Percentiles rank a stretch among this genome's conserved stretches.
Conservation (phyloP, 2,888 invertebrate species). For the Exephanes ischioxanthus region DNA sequence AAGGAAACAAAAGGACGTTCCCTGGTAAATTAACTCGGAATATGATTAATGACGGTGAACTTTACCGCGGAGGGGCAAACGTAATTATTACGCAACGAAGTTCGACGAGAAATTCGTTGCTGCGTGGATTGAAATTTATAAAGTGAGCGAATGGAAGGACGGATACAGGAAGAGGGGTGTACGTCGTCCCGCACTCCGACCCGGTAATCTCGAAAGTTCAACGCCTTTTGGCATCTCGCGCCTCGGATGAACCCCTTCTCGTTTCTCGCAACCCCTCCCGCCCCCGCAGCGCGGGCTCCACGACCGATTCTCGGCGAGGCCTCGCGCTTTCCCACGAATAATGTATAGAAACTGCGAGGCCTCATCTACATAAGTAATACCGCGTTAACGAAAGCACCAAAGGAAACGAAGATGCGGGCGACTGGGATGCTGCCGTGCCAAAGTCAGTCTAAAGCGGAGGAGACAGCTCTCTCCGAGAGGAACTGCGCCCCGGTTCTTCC, state of each 20-base stretch:
- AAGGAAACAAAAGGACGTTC: not conserved
- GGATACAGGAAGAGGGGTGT: conserved; percentile 21
- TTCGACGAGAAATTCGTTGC: conserved; percentile 36
- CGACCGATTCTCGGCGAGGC: conserved; percentile 57
- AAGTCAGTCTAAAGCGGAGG: conserved; percentile 60
- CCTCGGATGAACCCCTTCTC: conserved; percentile 51
- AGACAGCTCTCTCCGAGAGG: conserved; percentile 49
- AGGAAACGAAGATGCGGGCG: conserved; percentile 74
- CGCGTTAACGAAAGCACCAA: conserved; percentile 83
- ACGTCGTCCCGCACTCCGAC: conserved; percentile 35
- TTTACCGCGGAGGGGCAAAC: conserved; percentile 16
- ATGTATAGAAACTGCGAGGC: conserved; percentile 83
- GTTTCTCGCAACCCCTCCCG: conserved; percentile 15
- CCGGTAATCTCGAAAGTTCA: conserved; percentile 81
- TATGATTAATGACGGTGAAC: conserved; percentile 49
- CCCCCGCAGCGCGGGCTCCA: conserved; percentile 20
- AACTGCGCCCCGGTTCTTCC: conserved; percentile 46
- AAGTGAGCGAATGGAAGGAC: conserved; percentile 46
- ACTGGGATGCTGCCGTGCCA: conserved; percentile 69
- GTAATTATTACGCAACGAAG: conserved; percentile 53
- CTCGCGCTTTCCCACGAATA: conserved; percentile 76
- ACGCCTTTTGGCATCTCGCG: conserved; percentile 78
- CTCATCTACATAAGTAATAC: conserved; percentile 84
- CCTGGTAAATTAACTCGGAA: conserved; percentile 5
- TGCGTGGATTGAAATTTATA: conserved; percentile 71